These are phyloP conservation scores for Embiotoca jacksoni DNA, from an alignment of 2,113 vertebrate genomes.

Conservation along the genomic window DNA sequence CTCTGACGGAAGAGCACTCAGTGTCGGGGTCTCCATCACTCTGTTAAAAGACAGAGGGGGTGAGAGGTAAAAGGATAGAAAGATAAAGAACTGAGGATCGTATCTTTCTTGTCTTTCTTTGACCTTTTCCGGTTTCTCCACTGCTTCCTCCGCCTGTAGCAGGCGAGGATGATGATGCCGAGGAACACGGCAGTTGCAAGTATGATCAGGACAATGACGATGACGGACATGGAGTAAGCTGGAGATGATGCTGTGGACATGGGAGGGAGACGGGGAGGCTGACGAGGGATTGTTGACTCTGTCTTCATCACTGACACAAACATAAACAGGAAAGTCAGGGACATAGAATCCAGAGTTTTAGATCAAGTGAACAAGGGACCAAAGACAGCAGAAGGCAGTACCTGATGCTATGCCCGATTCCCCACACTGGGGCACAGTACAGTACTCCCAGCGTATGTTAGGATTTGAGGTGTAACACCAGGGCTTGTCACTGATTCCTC, in stretches of 20 bases:
- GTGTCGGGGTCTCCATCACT: constrained; percentile 86
- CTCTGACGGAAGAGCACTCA: constrained; percentile 93
- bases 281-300: constrained; percentile 80
- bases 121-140: constrained; percentile 93
- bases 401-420: constrained; percentile 70
- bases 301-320: constrained; percentile 75
- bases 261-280: constrained; percentile 72
- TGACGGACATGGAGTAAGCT: constrained; percentile 92
- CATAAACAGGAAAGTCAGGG: constrained; percentile 15
- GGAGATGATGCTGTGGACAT: constrained; percentile 83
- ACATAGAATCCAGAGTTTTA: too few relatives aligned
- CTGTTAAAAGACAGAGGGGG: constrained; percentile 27
- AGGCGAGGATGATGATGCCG: constrained; percentile 83
- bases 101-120: background rate
- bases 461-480: constrained; percentile 91
- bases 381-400: background rate
- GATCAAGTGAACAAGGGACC: too few relatives aligned
- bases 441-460: constrained; percentile 91
- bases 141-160: constrained; percentile 87
- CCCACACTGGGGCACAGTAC: constrained; percentile 85
- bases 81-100: background rate
- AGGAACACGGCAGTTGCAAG: constrained; percentile 86
- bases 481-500: constrained; percentile 88
- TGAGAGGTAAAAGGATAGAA: background rate
- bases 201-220: constrained; percentile 89